Percentiles rank a stretch among this genome's conserved stretches.
Conservation (phyloP, 1,140 invertebrate species). For the Zeugodacus cucurbitae region DNA sequence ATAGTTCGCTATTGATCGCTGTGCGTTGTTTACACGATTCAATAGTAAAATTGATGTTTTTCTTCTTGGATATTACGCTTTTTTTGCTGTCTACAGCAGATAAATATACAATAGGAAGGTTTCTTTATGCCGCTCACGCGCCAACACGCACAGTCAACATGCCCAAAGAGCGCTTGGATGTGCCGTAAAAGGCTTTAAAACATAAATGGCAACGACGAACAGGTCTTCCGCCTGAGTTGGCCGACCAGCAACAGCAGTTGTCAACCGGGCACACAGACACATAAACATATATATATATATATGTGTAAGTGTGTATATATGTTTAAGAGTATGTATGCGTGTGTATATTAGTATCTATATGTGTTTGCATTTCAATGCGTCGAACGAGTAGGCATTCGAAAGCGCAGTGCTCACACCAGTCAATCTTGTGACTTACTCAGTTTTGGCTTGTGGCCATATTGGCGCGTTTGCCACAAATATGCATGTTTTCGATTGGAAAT, state of each 20-base stretch:
- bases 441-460: background rate
- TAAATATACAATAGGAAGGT: background rate
- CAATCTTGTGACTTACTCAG: background rate
- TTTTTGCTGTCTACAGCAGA: no score
- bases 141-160: background rate
- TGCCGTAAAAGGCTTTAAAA: slow-evolving; percentile 4
- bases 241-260: background rate
- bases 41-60: no score
- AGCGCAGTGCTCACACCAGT: no score
- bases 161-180: background rate
- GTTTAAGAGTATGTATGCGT: no score
- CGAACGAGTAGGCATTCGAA: background rate
- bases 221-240: background rate
- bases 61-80: no score
- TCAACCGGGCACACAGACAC: background rate
- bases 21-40: no score
- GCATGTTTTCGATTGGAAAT: background rate
- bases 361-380: background rate
- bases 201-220: slow-evolving; percentile 26
- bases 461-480: background rate
- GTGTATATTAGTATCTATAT: background rate
- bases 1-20: no score
- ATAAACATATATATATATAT: no score
- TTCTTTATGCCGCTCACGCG: background rate
- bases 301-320: no score